Evolutionary conservation across 2,113 vertebrate species (phyloP).

Genomic region (Thunnus thynnus): DNA sequence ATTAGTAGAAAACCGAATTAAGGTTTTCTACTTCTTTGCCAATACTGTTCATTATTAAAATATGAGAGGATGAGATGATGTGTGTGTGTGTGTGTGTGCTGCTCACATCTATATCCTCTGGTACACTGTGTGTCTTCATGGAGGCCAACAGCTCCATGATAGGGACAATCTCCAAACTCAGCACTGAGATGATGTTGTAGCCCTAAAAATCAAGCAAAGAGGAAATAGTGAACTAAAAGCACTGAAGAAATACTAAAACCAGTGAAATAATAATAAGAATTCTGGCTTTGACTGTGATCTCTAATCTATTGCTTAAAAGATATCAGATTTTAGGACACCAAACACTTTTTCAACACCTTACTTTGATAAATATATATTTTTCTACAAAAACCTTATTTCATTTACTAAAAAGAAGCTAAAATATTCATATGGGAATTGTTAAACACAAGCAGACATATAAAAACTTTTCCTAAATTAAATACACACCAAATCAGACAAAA

Average conservation of each 20-base stretch:
- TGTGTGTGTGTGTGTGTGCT: not conserved
- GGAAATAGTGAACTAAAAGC: not conserved
- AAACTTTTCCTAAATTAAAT: not conserved
- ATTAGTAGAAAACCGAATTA: no score
- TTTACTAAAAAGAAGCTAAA: no score
- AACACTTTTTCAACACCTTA: no score
- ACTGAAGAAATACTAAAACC: not conserved
- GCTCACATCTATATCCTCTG: conserved; percentile 95
- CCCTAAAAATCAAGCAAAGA: conserved; percentile 81
- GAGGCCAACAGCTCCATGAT: conserved; percentile 97
- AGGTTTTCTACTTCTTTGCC: not conserved
- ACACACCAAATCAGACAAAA: no score
- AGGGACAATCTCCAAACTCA: conserved; percentile 94
- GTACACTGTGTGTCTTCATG: conserved; percentile 95
- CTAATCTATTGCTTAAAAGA: no score
- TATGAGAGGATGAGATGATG: not conserved
- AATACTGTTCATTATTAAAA: not conserved
- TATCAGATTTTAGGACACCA: no score
- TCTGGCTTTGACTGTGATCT: no score
- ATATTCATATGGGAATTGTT: no score
- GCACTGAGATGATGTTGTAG: conserved; percentile 95
- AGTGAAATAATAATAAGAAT: not conserved
- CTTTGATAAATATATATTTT: no score
- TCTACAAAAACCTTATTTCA: no score
- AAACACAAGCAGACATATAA: not conserved